Base-by-base conservation (phyloP, 2,888 invertebrate species). In the Cerceris rybyensis region DNA sequence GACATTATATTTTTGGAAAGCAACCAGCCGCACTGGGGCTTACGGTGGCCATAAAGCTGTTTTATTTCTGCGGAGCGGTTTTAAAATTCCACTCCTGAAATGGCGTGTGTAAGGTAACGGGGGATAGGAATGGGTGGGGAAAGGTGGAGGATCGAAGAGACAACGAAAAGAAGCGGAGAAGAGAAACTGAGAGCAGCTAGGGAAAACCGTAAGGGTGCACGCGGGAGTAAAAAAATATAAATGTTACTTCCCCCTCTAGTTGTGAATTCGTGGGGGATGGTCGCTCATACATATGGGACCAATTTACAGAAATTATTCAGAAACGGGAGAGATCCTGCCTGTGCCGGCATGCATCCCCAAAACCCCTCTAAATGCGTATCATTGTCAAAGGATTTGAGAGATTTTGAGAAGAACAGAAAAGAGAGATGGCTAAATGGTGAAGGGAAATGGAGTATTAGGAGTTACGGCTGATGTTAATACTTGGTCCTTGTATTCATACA, bases 281-380 rank as follows among this genome's bases (percentile, higher is more conserved):
- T 78, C 77, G 71, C 86, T 87, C 88, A 86, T 88, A 88, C 89
- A 88, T 90, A 89, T 88, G 89, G 88, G 89, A 82, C 84, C 90
- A 90, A 90, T 90, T 90, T 90, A 88, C 85, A 87, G 89, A 90
- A 90, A 90, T 90, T 90, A 90, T 89, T 88, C 86, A 82, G 76
- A 82, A 83, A 82, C 82, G 84, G 74, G 76, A 79, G 82, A 76
- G 78, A 75, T 75, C 70, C 75, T 54, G 69, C 60, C 63, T 68
- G 55, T 70, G 66, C 58, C 80, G 59, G 54, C 63, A 43, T 63
- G 61, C 68, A 58, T 70, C 70, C 61, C 73, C 71, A 64, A 61
- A 52, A 81, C 60, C 65, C 28, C 75, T 72, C 77, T 83, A 86
- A 88, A 86, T 82, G 85, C 81, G 82, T 86, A 83, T 85, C 88